These are phyloP conservation scores for Tinea trinotella DNA, from an alignment of 2,888 invertebrate species.

Conservation along the genomic window DNA sequence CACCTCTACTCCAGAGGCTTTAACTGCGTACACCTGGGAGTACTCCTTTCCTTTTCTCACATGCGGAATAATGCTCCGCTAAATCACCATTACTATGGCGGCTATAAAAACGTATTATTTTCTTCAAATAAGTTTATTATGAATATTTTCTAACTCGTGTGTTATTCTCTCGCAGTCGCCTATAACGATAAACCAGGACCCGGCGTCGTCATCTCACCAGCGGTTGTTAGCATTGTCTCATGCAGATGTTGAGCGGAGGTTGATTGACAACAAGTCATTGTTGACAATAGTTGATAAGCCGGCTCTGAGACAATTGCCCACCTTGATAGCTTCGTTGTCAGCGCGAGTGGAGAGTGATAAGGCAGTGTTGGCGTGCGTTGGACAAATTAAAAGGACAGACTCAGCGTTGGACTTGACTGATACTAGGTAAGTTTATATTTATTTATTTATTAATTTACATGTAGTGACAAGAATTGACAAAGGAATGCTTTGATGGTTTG, in stretches of 20 bases:
- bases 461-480: too few relatives aligned
- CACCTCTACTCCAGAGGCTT: too few relatives aligned
- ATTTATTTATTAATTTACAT: too few relatives aligned
- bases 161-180: too few relatives aligned
- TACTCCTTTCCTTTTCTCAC: too few relatives aligned
- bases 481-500: too few relatives aligned
- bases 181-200: slow-evolving; percentile 76
- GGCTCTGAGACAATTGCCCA: slow-evolving; percentile 80
- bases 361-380: slow-evolving; percentile 83
- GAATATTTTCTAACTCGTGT: too few relatives aligned
- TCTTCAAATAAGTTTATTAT: too few relatives aligned
- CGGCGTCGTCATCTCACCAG: slow-evolving; percentile 91
- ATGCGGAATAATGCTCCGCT: too few relatives aligned
- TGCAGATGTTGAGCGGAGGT: slow-evolving; percentile 88
- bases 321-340: slow-evolving; percentile 78
- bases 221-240: slow-evolving; percentile 86
- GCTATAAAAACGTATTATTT: too few relatives aligned
- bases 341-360: slow-evolving; percentile 92
- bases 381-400: slow-evolving; percentile 77
- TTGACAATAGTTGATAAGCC: slow-evolving; percentile 88
- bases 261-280: slow-evolving; percentile 93
- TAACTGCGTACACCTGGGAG: too few relatives aligned
- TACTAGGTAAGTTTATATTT: slow-evolving; percentile 60
- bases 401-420: slow-evolving; percentile 74
- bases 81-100: too few relatives aligned